These are phyloP conservation scores for Lordiphosa collinella DNA, from an alignment of 1,140 invertebrate genomes.

Conservation along the genomic window DNA sequence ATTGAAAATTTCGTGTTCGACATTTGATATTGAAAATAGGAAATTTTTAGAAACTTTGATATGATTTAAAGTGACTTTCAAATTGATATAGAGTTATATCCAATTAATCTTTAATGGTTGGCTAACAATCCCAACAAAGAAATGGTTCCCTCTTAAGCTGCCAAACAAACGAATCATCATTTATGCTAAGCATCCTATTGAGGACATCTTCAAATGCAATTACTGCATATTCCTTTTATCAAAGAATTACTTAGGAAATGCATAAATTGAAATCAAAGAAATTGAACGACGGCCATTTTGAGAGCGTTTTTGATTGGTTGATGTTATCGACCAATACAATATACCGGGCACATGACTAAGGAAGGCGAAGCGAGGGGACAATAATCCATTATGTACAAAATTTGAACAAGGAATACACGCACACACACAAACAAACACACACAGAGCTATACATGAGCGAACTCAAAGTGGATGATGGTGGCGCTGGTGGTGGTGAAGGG, in stretches of 20 bases:
- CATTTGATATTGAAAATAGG: too few relatives aligned
- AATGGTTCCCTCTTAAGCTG: too few relatives aligned
- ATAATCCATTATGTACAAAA: conserved; percentile 79
- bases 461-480: conserved; percentile 4
- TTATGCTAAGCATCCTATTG: conserved; percentile 1
- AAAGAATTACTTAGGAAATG: conserved; percentile 13
- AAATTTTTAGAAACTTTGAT: too few relatives aligned
- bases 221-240: conserved; percentile 15
- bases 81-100: too few relatives aligned
- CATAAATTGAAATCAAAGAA: conserved; percentile 44
- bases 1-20: too few relatives aligned
- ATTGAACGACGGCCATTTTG: conserved; percentile 79
- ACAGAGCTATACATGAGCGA: conserved; percentile 21
- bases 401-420: conserved; percentile 68
- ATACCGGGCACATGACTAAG: conserved; percentile 48
- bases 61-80: too few relatives aligned
- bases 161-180: neutral
- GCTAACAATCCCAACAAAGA: too few relatives aligned
- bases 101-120: too few relatives aligned
- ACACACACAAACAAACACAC: conserved; percentile 25
- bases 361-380: conserved; percentile 65
- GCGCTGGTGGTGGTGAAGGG: conserved; percentile 12
- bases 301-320: conserved; percentile 79
- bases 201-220: conserved; percentile 1
- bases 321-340: conserved; percentile 79